A percentile compares a stretch with the other conserved stretches of the same genome.
These are phyloP conservation scores for Chinchilla lanigera DNA, from an alignment of 2,113 vertebrate genomes.

Conservation along the genomic window DNA sequence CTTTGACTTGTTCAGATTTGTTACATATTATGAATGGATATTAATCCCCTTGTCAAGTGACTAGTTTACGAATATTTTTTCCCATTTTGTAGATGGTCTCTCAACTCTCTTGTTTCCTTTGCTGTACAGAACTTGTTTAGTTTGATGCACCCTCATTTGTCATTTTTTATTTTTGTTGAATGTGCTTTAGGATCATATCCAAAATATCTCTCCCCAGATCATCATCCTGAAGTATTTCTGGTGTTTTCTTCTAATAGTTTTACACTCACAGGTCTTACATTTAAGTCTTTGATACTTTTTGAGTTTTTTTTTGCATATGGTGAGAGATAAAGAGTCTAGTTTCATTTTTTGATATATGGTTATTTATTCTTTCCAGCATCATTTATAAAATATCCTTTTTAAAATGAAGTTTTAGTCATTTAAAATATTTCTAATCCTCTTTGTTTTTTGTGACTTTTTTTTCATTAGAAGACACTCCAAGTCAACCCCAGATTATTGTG, in stretches of 20 bases:
- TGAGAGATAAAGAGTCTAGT: background rate
- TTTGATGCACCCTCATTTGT: background rate
- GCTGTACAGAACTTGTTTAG: background rate
- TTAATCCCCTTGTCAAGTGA: background rate
- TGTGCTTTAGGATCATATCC: background rate
- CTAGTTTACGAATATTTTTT: background rate
- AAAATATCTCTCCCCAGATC: background rate
- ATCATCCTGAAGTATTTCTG: background rate
- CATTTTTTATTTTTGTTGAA: background rate
- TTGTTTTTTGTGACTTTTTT: slow-evolving; percentile 9
- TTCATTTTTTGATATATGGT: background rate
- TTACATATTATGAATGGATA: background rate
- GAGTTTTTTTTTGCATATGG: background rate
- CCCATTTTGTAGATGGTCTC: background rate
- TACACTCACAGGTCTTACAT: background rate
- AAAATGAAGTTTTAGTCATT: background rate
- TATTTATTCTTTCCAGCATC: background rate
- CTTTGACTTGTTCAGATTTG: background rate
- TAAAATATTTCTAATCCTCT: slow-evolving; percentile 50
- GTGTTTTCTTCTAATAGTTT: background rate
- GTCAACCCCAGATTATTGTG: slow-evolving; percentile 88
- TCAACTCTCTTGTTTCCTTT: background rate
- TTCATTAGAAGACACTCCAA: slow-evolving; percentile 73
- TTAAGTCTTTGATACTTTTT: background rate
- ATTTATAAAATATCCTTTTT: background rate